phyloP scores from a whole-genome alignment of 2,888 invertebrate genomes.

The Orthonevra nobilis region DNA sequence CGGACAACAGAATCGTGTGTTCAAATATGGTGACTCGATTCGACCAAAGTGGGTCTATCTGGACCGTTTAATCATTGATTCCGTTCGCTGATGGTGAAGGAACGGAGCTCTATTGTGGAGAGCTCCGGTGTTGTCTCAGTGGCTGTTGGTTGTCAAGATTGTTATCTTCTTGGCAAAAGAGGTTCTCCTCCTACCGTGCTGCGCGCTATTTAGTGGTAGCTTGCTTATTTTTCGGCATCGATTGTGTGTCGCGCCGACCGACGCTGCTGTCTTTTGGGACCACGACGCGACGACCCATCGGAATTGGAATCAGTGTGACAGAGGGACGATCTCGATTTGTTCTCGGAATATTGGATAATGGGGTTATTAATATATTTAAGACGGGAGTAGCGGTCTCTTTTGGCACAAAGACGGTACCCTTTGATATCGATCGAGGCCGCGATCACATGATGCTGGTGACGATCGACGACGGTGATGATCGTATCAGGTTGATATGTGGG shows the following conservation, averaged over 20 bases:
- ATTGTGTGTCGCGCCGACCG: conserved; percentile 43
- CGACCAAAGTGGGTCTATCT: conserved; percentile 64
- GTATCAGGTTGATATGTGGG: conserved; percentile 66
- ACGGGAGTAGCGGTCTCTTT: background rate
- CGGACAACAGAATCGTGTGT: conserved; percentile 69
- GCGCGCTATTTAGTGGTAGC: conserved; percentile 50
- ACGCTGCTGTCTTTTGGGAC: conserved; percentile 50
- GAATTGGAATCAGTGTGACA: conserved; percentile 10
- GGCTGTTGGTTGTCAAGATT: conserved; percentile 66
- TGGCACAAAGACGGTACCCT: conserved; percentile 20
- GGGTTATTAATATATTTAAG: conserved; percentile 68
- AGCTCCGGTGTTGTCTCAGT: conserved; percentile 51
- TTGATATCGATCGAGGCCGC: conserved; percentile 42
- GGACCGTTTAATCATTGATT: conserved; percentile 65
- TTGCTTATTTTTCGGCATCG: conserved; percentile 42
- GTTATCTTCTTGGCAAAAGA: conserved; percentile 57
- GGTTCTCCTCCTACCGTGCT: conserved; percentile 29
- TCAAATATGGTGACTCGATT: conserved; percentile 67
- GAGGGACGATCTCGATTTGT: conserved; percentile 56
- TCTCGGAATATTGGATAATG: conserved; percentile 64
- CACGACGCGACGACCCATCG: conserved; percentile 19
- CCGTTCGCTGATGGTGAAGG: conserved; percentile 28
- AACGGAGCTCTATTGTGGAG: conserved; percentile 14
- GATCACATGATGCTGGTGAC: conserved; percentile 16
- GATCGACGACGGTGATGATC: conserved; percentile 41